Conservation (phyloP, 1,140 invertebrate species). For the Cardiocondyla obscurior region DNA sequence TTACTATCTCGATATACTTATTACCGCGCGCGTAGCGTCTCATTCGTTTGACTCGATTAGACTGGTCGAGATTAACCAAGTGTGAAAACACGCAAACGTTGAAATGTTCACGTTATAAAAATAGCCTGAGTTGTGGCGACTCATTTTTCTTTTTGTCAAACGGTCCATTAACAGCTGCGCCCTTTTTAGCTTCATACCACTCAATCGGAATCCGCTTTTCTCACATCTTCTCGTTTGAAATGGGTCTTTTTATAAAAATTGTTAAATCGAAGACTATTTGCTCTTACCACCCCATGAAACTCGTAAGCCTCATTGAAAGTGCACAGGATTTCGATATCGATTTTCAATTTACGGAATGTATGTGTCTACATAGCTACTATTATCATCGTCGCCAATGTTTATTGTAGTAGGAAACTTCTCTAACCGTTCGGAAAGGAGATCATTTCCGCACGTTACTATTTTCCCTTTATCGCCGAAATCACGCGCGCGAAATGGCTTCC, state of each 20-base stretch:
- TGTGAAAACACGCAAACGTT: slow-evolving; percentile 20
- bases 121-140: neutral
- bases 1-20: neutral
- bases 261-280: slow-evolving; percentile 50
- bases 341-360: slow-evolving; percentile 51
- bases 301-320: slow-evolving; percentile 48
- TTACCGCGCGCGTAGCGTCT: neutral
- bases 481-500: slow-evolving; percentile 23
- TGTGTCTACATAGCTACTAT: slow-evolving; percentile 45
- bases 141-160: slow-evolving; percentile 16
- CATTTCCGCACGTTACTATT: slow-evolving; percentile 34
- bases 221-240: slow-evolving; percentile 27
- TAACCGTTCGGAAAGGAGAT: slow-evolving; percentile 33
- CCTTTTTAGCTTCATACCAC: slow-evolving; percentile 1
- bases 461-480: slow-evolving; percentile 49
- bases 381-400: slow-evolving; percentile 51
- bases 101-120: slow-evolving; percentile 11
- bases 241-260: slow-evolving; percentile 45
- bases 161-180: slow-evolving; percentile 22
- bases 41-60: neutral
- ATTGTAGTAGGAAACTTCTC: slow-evolving; percentile 45
- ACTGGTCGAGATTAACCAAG: slow-evolving; percentile 12
- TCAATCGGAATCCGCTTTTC: slow-evolving; percentile 40
- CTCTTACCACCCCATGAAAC: slow-evolving; percentile 41
- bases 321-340: slow-evolving; percentile 48